A percentile compares a stretch with the other conserved stretches of the same genome.
Evolutionary conservation across 1,140 invertebrate genomes (phyloP).

Genomic region (Drosophila micromelanica): DNA sequence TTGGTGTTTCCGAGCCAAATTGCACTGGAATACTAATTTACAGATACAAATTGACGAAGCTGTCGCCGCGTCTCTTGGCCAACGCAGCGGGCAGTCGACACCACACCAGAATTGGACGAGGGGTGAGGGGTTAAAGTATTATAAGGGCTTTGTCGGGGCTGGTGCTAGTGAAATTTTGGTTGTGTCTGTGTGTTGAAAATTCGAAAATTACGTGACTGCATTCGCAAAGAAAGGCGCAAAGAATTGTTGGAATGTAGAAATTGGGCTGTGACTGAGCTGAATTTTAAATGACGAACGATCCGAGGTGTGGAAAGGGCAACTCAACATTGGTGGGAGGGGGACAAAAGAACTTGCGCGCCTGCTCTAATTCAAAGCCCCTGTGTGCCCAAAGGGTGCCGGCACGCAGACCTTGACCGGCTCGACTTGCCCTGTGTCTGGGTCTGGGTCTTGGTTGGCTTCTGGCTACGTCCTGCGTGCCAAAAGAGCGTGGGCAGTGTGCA

Average conservation of each 20-base stretch:
- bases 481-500: not conserved
- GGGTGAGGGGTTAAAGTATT: not conserved
- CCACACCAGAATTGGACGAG: not conserved
- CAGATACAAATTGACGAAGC: slow-evolving; percentile 77
- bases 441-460: not conserved
- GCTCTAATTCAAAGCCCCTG: slow-evolving; percentile 43
- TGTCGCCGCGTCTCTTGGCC: slow-evolving; percentile 57
- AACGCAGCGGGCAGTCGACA: slow-evolving; percentile 56
- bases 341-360: slow-evolving; percentile 14
- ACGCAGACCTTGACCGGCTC: slow-evolving; percentile 45
- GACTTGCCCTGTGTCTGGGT: not conserved
- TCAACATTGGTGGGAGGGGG: not conserved
- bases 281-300: slow-evolving; percentile 67
- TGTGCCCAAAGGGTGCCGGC: slow-evolving; percentile 16
- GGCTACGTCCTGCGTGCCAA: slow-evolving; percentile 38
- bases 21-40: slow-evolving; percentile 81
- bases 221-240: slow-evolving; percentile 68
- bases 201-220: slow-evolving; percentile 81
- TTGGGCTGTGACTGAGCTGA: slow-evolving; percentile 73
- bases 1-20: slow-evolving; percentile 70
- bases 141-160: not conserved
- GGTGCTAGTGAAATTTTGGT: slow-evolving; percentile 59
- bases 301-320: not conserved
- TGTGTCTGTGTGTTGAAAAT: slow-evolving; percentile 67
- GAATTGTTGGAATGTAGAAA: slow-evolving; percentile 78